Evolutionary conservation across 2,113 vertebrate genomes (phyloP).

Genomic region (Mormoops blainvillei): DNA sequence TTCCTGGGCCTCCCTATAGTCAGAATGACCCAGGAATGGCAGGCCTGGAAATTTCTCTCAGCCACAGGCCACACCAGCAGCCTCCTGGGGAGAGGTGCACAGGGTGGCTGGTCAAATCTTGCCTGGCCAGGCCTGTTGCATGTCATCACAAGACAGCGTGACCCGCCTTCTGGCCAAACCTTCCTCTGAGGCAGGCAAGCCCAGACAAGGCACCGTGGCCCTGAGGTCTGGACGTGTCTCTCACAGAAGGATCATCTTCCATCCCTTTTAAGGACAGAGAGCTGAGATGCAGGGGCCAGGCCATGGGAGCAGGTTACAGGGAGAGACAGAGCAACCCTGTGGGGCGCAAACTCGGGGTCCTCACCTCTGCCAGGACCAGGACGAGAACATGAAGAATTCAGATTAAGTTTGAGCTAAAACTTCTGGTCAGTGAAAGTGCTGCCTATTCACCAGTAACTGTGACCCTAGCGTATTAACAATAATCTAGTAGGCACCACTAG

Average conservation of each 20-base stretch:
- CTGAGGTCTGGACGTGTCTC: neutral
- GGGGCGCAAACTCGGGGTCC: neutral
- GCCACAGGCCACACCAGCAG: neutral
- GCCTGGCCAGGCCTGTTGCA: neutral
- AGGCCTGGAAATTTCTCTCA: neutral
- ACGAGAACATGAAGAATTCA: neutral
- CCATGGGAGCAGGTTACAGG: neutral
- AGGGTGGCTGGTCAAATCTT: neutral
- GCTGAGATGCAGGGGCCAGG: neutral
- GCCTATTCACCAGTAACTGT: neutral
- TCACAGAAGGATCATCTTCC: neutral
- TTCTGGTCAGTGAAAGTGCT: neutral
- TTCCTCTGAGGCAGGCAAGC: neutral
- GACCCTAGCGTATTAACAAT: rapidly evolving
- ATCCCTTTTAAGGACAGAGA: neutral
- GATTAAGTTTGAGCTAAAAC: neutral
- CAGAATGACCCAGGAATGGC: neutral
- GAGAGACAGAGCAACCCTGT: neutral
- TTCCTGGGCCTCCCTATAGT: neutral
- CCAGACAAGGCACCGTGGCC: slow-evolving; percentile 10
- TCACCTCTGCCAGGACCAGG: neutral
- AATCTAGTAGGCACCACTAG: neutral
- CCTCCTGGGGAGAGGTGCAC: neutral
- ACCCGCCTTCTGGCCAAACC: slow-evolving; percentile 35
- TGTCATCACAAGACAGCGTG: slow-evolving; percentile 26